Percentiles rank a stretch among this genome's conserved stretches.
phyloP scores from a whole-genome alignment of 2,888 invertebrate species.

The Scotopteryx bipunctaria region DNA sequence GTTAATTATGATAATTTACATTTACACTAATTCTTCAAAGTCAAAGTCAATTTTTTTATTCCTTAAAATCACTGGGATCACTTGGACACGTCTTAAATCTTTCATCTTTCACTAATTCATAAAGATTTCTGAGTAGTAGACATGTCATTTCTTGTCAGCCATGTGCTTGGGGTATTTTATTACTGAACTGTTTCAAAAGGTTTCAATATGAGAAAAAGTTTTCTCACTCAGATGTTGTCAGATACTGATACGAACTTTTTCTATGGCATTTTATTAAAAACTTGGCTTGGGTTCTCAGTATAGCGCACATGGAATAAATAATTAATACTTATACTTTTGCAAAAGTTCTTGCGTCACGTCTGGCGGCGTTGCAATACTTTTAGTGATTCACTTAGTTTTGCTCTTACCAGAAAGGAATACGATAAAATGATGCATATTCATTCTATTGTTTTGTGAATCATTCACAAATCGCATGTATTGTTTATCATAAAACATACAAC shows the following conservation, averaged over 20 bases:
- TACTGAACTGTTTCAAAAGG: not conserved
- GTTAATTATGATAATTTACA: not conserved
- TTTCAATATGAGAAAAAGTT: not conserved
- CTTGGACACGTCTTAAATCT: too few species aligned
- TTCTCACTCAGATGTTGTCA: not conserved
- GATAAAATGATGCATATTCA: not conserved
- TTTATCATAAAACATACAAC: not conserved
- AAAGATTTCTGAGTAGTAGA: too few species aligned
- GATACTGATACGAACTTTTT: not conserved
- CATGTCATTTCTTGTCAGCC: not conserved
- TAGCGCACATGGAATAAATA: not conserved
- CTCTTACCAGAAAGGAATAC: not conserved
- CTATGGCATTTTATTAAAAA: not conserved
- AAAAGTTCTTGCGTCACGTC: slow-evolving; percentile 1
- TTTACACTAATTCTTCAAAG: not conserved
- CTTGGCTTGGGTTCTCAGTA: not conserved
- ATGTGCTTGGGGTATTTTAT: not conserved
- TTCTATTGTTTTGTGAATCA: slow-evolving; percentile 4
- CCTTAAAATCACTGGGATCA: too few species aligned
- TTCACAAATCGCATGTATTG: not conserved
- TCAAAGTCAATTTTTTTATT: too few species aligned
- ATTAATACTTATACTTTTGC: not conserved
- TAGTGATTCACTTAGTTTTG: not conserved
- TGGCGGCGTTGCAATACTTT: not conserved
- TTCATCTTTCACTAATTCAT: too few species aligned